phyloP scores from a whole-genome alignment of 2,888 invertebrate species.

The Limnephilus auricula region DNA sequence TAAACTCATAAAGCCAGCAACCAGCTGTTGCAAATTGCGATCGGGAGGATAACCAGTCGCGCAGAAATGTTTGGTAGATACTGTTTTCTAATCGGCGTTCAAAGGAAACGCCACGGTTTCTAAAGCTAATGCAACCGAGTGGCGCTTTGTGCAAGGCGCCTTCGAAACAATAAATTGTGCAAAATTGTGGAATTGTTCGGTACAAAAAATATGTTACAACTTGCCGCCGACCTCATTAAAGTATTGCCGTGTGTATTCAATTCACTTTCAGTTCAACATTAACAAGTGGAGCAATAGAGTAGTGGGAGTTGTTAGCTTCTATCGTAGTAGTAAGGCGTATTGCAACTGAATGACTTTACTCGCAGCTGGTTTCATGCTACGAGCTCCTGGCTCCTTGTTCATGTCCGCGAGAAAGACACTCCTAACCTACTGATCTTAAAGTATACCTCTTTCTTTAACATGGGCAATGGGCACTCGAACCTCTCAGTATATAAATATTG shows the following conservation, averaged over 20 bases:
- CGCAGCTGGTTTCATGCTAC: neutral
- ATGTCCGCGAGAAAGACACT: neutral
- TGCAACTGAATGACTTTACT: neutral
- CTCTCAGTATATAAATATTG: neutral
- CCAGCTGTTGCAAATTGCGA: constrained; percentile 54
- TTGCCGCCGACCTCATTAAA: constrained; percentile 60
- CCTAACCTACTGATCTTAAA: neutral
- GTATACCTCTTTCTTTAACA: neutral
- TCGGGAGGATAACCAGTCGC: constrained; percentile 62
- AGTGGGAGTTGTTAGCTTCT: constrained; percentile 44
- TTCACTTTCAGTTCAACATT: constrained; percentile 58
- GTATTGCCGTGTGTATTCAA: constrained; percentile 58
- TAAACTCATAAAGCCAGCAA: constrained; percentile 8
- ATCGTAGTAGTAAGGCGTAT: neutral
- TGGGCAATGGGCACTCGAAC: neutral
- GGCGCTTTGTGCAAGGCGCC: constrained; percentile 64
- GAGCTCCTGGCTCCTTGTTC: too few relatives aligned
- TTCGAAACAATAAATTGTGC: constrained; percentile 63
- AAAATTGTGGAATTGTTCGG: constrained; percentile 64
- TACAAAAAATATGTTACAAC: constrained; percentile 62
- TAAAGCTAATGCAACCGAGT: constrained; percentile 57
- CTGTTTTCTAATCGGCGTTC: constrained; percentile 61
- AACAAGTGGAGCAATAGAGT: constrained; percentile 17
- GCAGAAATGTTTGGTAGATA: constrained; percentile 54
- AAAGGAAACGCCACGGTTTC: constrained; percentile 61